phyloP scores from a whole-genome alignment of 2,888 invertebrate genomes.

The Ectemnius continuus region DNA sequence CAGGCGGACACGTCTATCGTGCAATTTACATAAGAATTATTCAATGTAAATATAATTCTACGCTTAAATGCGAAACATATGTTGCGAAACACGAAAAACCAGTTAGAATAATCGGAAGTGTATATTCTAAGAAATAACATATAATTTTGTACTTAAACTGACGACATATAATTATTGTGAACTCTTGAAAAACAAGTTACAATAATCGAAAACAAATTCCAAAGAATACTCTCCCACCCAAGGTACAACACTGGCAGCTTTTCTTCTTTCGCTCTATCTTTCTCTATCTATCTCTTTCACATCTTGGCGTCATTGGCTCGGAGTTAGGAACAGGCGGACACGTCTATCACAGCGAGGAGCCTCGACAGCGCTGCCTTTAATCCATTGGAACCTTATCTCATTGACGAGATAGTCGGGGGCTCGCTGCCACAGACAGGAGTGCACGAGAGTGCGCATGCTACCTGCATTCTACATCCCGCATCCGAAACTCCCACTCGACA shows the following conservation, averaged over 20 bases:
- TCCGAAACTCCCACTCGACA: background rate
- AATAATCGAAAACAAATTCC: too few relatives aligned
- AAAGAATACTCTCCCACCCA: too few relatives aligned
- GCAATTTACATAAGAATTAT: too few relatives aligned
- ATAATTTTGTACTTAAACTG: too few relatives aligned
- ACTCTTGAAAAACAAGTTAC: too few relatives aligned
- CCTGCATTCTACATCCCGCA: background rate
- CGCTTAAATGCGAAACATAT: too few relatives aligned
- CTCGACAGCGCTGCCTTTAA: conserved; percentile 38
- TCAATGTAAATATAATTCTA: too few relatives aligned
- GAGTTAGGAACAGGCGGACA: background rate
- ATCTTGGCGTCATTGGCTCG: background rate
- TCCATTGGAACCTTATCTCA: conserved; percentile 55
- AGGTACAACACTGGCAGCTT: background rate
- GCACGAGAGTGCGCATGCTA: conserved; percentile 21
- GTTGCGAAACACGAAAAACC: too few relatives aligned
- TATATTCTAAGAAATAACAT: too few relatives aligned
- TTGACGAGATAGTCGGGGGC: conserved; percentile 52
- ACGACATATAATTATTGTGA: too few relatives aligned
- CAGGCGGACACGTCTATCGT: too few relatives aligned
- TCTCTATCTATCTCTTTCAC: background rate
- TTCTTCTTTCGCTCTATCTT: background rate
- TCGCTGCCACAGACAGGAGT: conserved; percentile 6
- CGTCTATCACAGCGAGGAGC: conserved; percentile 16
- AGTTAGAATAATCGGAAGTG: too few relatives aligned